These are phyloP conservation scores for Hirudinaria manillensis DNA, from an alignment of 2,888 invertebrate genomes.

Conservation along the genomic window DNA sequence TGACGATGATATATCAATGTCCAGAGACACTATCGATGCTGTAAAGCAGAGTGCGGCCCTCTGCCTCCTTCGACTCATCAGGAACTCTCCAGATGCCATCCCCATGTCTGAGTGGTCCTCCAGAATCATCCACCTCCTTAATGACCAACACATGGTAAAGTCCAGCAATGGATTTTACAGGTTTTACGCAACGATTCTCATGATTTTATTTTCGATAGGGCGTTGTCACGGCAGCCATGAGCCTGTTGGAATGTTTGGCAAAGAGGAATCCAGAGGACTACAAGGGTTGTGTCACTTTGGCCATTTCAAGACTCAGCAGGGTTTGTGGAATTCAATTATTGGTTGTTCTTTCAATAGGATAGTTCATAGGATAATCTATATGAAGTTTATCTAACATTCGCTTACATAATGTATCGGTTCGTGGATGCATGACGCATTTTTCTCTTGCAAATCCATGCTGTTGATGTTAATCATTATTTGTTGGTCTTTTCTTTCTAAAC, in stretches of 20 bases:
- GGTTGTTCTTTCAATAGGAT: not conserved
- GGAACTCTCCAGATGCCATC: constrained; percentile 90
- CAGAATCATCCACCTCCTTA: constrained; percentile 91
- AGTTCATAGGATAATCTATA: not conserved
- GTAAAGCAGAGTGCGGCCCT: constrained; percentile 98
- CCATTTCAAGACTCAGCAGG: constrained; percentile 90
- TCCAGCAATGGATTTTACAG: not conserved
- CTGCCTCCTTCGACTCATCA: constrained; percentile 83
- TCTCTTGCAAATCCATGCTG: no score
- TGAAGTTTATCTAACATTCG: not conserved
- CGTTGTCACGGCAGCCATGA: constrained; percentile 96
- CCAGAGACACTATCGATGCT: constrained; percentile 93
- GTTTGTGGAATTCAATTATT: constrained; percentile 54
- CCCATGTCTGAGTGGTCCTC: constrained; percentile 94
- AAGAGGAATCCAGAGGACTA: constrained; percentile 98
- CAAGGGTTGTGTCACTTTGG: constrained; percentile 94
- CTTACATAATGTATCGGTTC: no score
- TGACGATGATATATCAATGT: not conserved
- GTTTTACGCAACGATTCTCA: not conserved
- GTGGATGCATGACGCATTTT: no score
- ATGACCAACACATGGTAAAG: constrained; percentile 85
- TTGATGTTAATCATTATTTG: no score
- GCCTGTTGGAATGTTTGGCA: constrained; percentile 92
- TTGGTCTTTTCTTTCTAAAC: constrained; percentile 32
- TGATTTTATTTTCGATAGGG: constrained; percentile 58